Percentiles rank a stretch among this genome's conserved stretches.
These are phyloP conservation scores for Momotus momota DNA, from an alignment of 2,797 vertebrate genomes.

Conservation along the genomic window DNA sequence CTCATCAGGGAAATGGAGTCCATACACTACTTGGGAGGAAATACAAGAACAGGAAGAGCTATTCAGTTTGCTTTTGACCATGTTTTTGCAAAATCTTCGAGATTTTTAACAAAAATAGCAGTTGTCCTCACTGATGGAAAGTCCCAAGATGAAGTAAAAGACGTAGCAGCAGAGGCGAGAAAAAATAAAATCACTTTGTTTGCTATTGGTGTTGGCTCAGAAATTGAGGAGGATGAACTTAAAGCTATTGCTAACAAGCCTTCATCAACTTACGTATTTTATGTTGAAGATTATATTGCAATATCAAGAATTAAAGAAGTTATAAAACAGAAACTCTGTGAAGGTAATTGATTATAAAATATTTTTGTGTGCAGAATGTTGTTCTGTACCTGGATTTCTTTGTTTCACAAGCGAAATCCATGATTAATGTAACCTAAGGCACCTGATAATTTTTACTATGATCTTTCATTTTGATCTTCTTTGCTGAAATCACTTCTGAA, in stretches of 20 bases:
- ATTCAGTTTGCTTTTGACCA: constrained; percentile 93
- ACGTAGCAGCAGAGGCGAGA: constrained; percentile 90
- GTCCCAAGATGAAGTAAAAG: constrained; percentile 94
- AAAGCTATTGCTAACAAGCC: constrained; percentile 95
- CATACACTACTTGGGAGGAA: constrained; percentile 94
- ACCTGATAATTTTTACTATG: background rate
- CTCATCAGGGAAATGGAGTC: constrained; percentile 89
- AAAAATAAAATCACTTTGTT: constrained; percentile 93
- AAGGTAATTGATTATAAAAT: constrained; percentile 82
- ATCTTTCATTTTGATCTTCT: background rate
- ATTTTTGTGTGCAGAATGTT: background rate
- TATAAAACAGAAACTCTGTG: constrained; percentile 97
- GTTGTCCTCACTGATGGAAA: constrained; percentile 97
- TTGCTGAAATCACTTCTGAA: background rate
- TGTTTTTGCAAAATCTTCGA: constrained; percentile 91
- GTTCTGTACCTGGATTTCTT: background rate
- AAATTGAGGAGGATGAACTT: constrained; percentile 90
- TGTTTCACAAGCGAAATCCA: background rate
- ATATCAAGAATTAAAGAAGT: constrained; percentile 96
- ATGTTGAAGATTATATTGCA: constrained; percentile 95
- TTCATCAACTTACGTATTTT: constrained; percentile 93
- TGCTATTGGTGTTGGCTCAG: constrained; percentile 94
- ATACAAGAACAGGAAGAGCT: constrained; percentile 93
- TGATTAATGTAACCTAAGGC: background rate
- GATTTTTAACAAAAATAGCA: constrained; percentile 92